Base-by-base conservation (phyloP, 1,140 invertebrate genomes). In the Drosophila saltans region DNA sequence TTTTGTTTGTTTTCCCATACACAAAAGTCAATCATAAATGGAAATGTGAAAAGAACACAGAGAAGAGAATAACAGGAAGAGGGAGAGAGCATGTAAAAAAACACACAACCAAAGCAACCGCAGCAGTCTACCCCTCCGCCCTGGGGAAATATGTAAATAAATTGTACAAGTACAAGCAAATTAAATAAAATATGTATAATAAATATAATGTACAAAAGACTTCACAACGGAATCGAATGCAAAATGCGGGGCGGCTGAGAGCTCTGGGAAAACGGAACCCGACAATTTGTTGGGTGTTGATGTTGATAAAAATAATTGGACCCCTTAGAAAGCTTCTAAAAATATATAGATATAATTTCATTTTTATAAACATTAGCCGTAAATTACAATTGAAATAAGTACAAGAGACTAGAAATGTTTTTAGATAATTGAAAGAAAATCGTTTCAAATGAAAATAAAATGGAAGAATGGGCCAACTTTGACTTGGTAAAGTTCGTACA, bases 141-240 rank as follows among this genome's bases (percentile, higher is more conserved):
- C 21, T 28, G 28, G 33, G 59, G 60, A 75, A 76, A 65, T 60
- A 39, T 40, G 73, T 65, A 65, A 48, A 65, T 57, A 69, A 48
- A 33, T 21, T 21, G 58, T 9, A 52, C 45, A 52, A 26, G 45
- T 9, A 52, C 45, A 75, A 75, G 52, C 43, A 65, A 65, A 76
- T 76, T 45, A 56, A 76, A 76, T 76, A 45, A 69, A 76, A 76
- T 60, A 69, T 75, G 57, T 58, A 65, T 21, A n/a, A 16, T 16
- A 30, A 30, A 52, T 36, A 39, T 41, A 71, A 45, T 66, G 45
- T 45, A 4, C 2, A n/a, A 43, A 10, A 41, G 55, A 36, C 36
- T 30, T 24, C 21, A 11, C 61, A 60, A 8, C 36, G 30, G 52
- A 41, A 48, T 16, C 2, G 45, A 1, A 8, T 39, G 10, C 3